Percentiles rank a stretch among this genome's conserved stretches.
phyloP scores from a whole-genome alignment of 2,797 vertebrate genomes.

The Spinibarbus caldwelli region DNA sequence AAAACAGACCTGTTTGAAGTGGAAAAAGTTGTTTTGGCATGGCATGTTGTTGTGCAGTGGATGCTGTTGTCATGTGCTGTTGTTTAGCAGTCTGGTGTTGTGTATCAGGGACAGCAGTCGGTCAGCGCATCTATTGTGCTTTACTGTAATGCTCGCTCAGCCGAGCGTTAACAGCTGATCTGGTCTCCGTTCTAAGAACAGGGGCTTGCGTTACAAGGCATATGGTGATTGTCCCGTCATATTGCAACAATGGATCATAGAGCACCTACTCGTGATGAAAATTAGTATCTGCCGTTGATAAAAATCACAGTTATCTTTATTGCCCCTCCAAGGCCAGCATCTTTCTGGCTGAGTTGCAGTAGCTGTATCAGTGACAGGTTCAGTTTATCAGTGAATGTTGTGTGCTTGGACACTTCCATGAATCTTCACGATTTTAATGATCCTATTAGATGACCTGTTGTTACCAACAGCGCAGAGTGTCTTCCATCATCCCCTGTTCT shows the following conservation, averaged over 20 bases:
- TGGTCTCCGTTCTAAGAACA: constrained; percentile 39
- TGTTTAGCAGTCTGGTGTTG: constrained; percentile 58
- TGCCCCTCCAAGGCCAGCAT: neutral
- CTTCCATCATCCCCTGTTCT: constrained; percentile 57
- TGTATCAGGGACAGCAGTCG: constrained; percentile 62
- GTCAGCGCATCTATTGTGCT: constrained; percentile 48
- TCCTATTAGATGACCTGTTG: constrained; percentile 48
- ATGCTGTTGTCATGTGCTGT: constrained; percentile 15
- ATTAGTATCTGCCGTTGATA: constrained; percentile 2
- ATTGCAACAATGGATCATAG: constrained; percentile 4
- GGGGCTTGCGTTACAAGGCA: constrained; percentile 49
- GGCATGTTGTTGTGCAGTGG: neutral
- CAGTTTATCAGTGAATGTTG: neutral
- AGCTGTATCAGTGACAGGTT: neutral
- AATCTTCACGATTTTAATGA: constrained; percentile 16
- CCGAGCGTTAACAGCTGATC: constrained; percentile 49
- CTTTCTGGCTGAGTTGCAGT: neutral
- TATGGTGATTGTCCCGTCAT: constrained; percentile 26
- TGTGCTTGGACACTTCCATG: neutral
- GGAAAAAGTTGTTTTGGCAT: neutral
- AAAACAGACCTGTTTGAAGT: neutral
- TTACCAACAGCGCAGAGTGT: constrained; percentile 55
- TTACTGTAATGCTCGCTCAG: constrained; percentile 66
- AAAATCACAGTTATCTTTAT: neutral
- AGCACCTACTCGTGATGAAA: constrained; percentile 20